Evolutionary conservation across 2,113 vertebrate genomes (phyloP).

Genomic region (Pyxicephalus adspersus): DNA sequence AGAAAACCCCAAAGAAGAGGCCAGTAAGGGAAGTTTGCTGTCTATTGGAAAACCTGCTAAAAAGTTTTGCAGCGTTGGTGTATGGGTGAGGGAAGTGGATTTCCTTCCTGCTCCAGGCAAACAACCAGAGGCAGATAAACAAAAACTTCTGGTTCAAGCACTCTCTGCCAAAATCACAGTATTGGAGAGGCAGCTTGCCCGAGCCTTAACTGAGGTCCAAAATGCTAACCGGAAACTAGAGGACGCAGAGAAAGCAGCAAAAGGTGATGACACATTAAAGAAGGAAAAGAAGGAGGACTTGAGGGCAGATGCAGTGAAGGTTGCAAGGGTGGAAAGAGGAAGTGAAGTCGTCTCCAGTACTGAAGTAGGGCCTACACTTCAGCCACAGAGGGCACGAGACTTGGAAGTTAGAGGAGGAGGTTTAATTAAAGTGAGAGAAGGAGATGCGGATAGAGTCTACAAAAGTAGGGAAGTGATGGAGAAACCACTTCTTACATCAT

Average conservation of each 20-base stretch:
- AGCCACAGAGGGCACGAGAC: conserved; percentile 61
- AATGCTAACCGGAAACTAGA: conserved; percentile 59
- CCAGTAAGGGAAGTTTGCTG: neutral
- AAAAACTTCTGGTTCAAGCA: conserved; percentile 63
- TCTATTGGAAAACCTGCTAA: conserved; percentile 9
- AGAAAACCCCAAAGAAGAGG: neutral
- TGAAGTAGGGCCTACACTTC: conserved; percentile 31
- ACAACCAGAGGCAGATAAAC: conserved; percentile 52
- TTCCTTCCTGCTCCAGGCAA: conserved; percentile 71
- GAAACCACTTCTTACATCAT: conserved; percentile 46
- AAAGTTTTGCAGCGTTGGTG: conserved; percentile 72
- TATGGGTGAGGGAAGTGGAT: conserved; percentile 81
- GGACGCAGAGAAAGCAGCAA: conserved; percentile 29
- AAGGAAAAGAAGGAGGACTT: conserved; percentile 56
- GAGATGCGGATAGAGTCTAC: conserved; percentile 49
- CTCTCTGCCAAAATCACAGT: conserved; percentile 76
- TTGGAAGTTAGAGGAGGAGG: conserved; percentile 58
- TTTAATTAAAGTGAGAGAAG: conserved; percentile 19
- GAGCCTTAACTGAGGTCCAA: conserved; percentile 74
- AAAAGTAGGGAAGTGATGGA: conserved; percentile 66
- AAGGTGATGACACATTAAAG: conserved; percentile 35
- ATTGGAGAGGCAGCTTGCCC: conserved; percentile 79
- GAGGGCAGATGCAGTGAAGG: conserved; percentile 58
- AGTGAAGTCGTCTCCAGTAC: conserved; percentile 70
- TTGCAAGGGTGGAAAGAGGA: conserved; percentile 62